phyloP scores from a whole-genome alignment of 2,797 vertebrate species.

The Sarcophilus harrisii region DNA sequence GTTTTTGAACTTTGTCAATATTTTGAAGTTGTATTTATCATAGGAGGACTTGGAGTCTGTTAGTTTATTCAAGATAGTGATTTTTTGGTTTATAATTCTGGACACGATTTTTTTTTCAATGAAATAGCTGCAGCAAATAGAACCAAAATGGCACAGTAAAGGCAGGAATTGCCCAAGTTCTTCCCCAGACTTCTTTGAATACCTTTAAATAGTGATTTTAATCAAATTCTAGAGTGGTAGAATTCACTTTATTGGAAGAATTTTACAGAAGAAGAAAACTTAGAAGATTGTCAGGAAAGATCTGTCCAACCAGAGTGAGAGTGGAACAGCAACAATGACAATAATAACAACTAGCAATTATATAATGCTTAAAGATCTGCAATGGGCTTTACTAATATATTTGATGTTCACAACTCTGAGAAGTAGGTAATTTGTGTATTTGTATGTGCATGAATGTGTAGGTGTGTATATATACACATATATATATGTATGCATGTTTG shows the following conservation, averaged over 20 bases:
- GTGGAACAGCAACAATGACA: no score
- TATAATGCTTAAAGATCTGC: not conserved
- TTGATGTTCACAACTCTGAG: not conserved
- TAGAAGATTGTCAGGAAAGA: no score
- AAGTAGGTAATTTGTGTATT: not conserved
- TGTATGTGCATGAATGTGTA: not conserved
- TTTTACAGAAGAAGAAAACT: no score
- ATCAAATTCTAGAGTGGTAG: no score
- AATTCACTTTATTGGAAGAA: no score
- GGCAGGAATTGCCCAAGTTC: no score
- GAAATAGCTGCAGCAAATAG: no score
- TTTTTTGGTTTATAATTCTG: not conserved
- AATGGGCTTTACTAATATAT: not conserved
- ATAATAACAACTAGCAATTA: no score
- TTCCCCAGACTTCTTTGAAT: no score
- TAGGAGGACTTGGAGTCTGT: not conserved
- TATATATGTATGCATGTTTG: not conserved
- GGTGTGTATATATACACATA: not conserved
- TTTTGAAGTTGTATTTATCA: not conserved
- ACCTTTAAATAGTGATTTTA: no score
- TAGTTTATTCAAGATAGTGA: not conserved
- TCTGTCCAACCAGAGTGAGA: no score
- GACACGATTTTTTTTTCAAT: not conserved
- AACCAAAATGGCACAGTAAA: no score
- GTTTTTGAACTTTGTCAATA: not conserved